Evolutionary conservation across 2,888 invertebrate genomes (phyloP).

Genomic region (Pecten maximus): DNA sequence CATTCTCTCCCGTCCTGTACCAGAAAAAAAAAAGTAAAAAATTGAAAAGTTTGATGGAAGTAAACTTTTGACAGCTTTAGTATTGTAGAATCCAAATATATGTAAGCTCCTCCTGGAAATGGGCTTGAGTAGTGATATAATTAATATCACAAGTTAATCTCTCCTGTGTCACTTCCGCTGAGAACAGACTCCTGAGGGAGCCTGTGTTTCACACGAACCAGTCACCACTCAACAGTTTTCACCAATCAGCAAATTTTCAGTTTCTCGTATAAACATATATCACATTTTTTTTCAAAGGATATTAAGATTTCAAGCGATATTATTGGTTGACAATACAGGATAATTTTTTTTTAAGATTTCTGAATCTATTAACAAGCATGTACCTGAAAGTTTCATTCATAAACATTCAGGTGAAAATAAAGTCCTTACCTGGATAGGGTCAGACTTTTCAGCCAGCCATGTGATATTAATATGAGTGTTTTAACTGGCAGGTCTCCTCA

Average conservation of each 20-base stretch:
- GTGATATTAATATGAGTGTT: background rate
- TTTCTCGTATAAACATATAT: background rate
- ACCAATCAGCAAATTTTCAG: constrained; percentile 23
- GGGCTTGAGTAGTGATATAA: background rate
- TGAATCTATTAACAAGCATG: constrained; percentile 16
- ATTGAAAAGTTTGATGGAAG: background rate
- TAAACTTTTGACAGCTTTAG: background rate
- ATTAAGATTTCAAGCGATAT: constrained; percentile 17
- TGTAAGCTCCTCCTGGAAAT: background rate
- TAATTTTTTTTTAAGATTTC: background rate
- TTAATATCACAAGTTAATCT: background rate
- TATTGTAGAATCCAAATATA: background rate
- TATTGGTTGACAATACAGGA: constrained; percentile 5
- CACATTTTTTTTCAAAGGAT: constrained; percentile 7
- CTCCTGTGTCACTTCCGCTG: background rate
- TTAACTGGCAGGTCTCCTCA: background rate
- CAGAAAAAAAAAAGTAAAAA: background rate
- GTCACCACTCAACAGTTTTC: background rate
- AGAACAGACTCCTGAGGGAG: background rate
- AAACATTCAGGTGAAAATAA: background rate
- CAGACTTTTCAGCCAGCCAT: background rate
- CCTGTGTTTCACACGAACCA: background rate
- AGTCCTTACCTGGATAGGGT: background rate
- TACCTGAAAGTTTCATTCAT: constrained; percentile 26
- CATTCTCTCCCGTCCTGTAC: background rate